Evolutionary conservation across 2,888 invertebrate genomes (phyloP), one percentile per base, ranked within the genome.

Genomic region (Scaptomyza parva): DNA sequence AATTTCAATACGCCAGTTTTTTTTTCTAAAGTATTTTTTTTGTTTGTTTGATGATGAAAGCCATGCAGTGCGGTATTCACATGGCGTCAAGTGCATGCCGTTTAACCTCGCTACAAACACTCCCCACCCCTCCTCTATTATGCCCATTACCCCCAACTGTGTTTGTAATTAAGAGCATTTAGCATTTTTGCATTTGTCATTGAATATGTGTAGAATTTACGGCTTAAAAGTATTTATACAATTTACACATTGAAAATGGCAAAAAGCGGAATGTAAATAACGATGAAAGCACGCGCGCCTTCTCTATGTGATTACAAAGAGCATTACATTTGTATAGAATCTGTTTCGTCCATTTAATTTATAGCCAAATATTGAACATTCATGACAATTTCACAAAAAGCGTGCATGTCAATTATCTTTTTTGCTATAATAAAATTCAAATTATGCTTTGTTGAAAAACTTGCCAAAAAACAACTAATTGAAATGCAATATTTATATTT

Each of bases 1-100:
- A 70, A 58, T 78, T 76, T 78, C 48, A 74, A 70, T 75, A 65
- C 41, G 65, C 35, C 53, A 44, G 57, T n/a, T 58, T 12, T n/a
- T 28, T 45, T 17, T n/a, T 41, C 12, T 2, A 1, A 14, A 1
- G 22, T 24, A 1, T 5, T 12, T 9, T 41, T 1, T 7, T 12
- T 8, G 1, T 3, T 30, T 45, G 22, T 60, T 57, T 48, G 41
- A 17, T 28, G 47, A 41, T 63, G 63, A 54, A 70, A 76, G 60
- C 67, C 53, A 40, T 47, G 54, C 59, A 43, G 9, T 28, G 57
- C 50, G 50, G 18, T 22, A 51, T 65, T 52, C 33, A 44, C 51
- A 33, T 41, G n/a, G 41, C 72, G 59, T 67, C 44, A 50, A 71
- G 28, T 48, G 63, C 51, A 22, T 37, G 41, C 37, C 73, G 61